phyloP scores from a whole-genome alignment of 2,888 invertebrate genomes.

The Anthophora plumipes region DNA sequence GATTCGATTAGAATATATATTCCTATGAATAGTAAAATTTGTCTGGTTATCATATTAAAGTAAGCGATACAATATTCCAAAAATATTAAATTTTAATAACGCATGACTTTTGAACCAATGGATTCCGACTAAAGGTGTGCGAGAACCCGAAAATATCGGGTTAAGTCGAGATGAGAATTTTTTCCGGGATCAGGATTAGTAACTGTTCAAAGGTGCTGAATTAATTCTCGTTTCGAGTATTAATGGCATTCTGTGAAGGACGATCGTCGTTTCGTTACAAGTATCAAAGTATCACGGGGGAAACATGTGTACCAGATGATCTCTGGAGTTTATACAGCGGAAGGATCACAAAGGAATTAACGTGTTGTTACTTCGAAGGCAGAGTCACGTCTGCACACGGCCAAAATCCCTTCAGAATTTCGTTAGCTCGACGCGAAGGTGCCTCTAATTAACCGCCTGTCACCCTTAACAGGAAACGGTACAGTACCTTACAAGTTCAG shows the following conservation, averaged over 20 bases:
- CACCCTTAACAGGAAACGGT: constrained; percentile 35
- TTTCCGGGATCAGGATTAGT: too few relatives aligned
- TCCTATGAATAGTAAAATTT: too few relatives aligned
- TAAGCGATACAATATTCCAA: too few relatives aligned
- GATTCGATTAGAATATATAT: too few relatives aligned
- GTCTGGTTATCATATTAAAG: too few relatives aligned
- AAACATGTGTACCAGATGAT: not conserved
- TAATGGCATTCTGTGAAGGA: not conserved
- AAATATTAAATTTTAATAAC: too few relatives aligned
- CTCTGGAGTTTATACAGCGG: not conserved
- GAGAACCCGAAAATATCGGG: too few relatives aligned
- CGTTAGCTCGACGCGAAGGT: constrained; percentile 12
- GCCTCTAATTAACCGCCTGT: constrained; percentile 64
- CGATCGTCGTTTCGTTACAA: not conserved
- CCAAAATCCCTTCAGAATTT: constrained; percentile 54
- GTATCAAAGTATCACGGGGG: not conserved
- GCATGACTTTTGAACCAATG: too few relatives aligned
- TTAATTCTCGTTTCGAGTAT: too few relatives aligned
- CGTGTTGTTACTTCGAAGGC: not conserved
- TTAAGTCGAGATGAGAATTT: too few relatives aligned
- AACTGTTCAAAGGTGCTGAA: too few relatives aligned
- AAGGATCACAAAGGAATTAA: constrained; percentile 24
- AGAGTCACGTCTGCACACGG: constrained; percentile 5
- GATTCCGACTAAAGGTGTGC: too few relatives aligned
- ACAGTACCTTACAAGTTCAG: constrained; percentile 30